Evolutionary conservation across 2,888 invertebrate species (phyloP).

Genomic region (Selenia dentaria): DNA sequence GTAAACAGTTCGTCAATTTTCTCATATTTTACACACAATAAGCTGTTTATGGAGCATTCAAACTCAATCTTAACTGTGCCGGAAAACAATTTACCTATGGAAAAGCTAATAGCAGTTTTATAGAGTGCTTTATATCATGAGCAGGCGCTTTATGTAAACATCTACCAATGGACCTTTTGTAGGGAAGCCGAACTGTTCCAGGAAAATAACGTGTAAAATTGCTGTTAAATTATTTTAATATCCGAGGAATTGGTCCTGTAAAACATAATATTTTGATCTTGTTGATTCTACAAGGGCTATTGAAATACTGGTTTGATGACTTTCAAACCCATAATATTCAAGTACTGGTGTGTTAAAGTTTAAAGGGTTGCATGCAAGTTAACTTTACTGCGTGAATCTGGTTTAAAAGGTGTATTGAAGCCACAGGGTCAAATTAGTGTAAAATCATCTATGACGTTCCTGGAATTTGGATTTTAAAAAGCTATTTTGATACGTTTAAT

Average conservation of each 20-base stretch:
- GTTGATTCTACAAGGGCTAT: no score
- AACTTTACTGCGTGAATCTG: no score
- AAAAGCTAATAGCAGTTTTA: slow-evolving; percentile 58
- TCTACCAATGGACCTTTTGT: slow-evolving; percentile 36
- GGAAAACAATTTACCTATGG: slow-evolving; percentile 73
- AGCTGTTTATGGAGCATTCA: slow-evolving; percentile 65
- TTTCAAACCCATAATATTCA: no score
- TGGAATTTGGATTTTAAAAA: no score
- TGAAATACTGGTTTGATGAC: no score
- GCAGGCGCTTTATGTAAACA: slow-evolving; percentile 59
- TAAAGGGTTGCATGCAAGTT: no score
- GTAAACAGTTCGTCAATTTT: slow-evolving; percentile 36
- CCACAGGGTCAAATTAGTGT: no score
- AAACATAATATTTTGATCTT: no score
- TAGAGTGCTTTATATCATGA: slow-evolving; percentile 55
- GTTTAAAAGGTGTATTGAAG: no score
- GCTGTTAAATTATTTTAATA: not conserved
- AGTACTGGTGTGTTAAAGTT: no score
- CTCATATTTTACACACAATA: slow-evolving; percentile 43
- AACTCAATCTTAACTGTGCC: slow-evolving; percentile 76
- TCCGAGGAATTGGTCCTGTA: not conserved
- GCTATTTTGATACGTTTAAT: no score
- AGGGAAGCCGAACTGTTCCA: not conserved
- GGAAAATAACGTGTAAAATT: not conserved
- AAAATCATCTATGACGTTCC: no score